phyloP scores from a whole-genome alignment of 2,113 vertebrate species.

The Apeltes quadracus region DNA sequence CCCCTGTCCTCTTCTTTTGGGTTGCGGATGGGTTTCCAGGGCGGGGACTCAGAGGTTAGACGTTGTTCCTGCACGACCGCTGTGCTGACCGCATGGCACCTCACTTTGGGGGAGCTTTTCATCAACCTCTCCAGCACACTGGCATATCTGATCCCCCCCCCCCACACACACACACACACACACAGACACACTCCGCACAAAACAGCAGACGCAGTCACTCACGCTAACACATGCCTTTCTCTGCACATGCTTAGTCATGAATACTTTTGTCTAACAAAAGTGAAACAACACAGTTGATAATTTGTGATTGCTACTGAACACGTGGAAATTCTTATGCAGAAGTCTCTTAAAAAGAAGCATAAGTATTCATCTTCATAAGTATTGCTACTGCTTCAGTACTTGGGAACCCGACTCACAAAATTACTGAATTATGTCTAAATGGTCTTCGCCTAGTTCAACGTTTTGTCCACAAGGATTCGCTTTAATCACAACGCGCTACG shows the following conservation, averaged over 20 bases:
- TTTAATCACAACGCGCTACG: background rate
- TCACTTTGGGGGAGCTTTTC: slow-evolving; percentile 80
- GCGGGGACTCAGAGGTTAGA: slow-evolving; percentile 86
- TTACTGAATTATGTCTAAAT: slow-evolving; percentile 12
- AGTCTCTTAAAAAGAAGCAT: slow-evolving; percentile 35
- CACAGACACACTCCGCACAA: slow-evolving; percentile 5
- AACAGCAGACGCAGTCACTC: background rate
- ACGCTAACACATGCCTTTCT: slow-evolving; percentile 33
- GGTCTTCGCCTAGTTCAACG: background rate
- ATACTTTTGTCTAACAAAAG: slow-evolving; percentile 19
- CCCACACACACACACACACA: slow-evolving; percentile 17
- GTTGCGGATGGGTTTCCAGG: slow-evolving; percentile 82
- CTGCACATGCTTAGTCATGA: slow-evolving; percentile 28
- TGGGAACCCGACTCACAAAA: no score
- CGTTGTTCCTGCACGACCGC: slow-evolving; percentile 83
- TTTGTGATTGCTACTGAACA: slow-evolving; percentile 56
- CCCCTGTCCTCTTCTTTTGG: slow-evolving; percentile 77
- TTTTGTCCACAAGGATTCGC: background rate
- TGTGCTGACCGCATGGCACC: slow-evolving; percentile 85
- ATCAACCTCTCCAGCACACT: slow-evolving; percentile 83
- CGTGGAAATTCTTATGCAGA: slow-evolving; percentile 33
- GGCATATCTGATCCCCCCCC: slow-evolving; percentile 68
- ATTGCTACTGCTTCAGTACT: background rate
- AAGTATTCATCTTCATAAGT: slow-evolving; percentile 21
- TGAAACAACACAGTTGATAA: slow-evolving; percentile 36